A percentile compares a stretch with the other conserved stretches of the same genome.
Evolutionary conservation across 2,113 vertebrate species (phyloP).

Genomic region (Bubo blakistoni): DNA sequence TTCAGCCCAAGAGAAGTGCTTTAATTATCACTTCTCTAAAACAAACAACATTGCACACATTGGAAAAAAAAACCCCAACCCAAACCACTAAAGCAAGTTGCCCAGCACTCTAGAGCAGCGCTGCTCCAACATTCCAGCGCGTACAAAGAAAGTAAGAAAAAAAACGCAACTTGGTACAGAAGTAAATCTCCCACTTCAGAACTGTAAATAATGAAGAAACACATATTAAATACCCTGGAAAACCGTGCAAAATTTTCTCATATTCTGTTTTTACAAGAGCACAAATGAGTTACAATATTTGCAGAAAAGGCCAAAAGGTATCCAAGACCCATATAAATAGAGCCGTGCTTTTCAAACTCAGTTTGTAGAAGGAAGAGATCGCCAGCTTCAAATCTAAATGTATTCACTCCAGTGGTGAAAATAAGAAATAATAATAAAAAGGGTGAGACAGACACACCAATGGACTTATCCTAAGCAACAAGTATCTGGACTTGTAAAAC

Average conservation of each 20-base stretch:
- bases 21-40: conserved; percentile 41
- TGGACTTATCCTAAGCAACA: neutral
- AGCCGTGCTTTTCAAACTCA: neutral
- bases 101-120: neutral
- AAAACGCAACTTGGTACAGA: neutral
- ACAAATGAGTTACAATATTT: neutral
- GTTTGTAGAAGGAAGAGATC: neutral
- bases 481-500: conserved; percentile 51
- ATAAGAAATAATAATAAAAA: neutral
- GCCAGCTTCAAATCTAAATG: neutral
- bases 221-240: neutral
- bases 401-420: neutral
- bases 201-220: conserved; percentile 30
- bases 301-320: conserved; percentile 1
- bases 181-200: neutral
- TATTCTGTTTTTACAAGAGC: neutral
- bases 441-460: neutral
- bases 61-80: neutral
- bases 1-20: conserved; percentile 1
- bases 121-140: conserved; percentile 18
- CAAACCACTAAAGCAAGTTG: conserved; percentile 1
- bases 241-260: neutral
- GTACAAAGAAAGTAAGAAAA: conserved; percentile 29
- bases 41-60: neutral
- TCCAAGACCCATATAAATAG: neutral